These are phyloP conservation scores for Lutjanus argentimaculatus DNA, from an alignment of 2,797 vertebrate genomes.

Conservation along the genomic window DNA sequence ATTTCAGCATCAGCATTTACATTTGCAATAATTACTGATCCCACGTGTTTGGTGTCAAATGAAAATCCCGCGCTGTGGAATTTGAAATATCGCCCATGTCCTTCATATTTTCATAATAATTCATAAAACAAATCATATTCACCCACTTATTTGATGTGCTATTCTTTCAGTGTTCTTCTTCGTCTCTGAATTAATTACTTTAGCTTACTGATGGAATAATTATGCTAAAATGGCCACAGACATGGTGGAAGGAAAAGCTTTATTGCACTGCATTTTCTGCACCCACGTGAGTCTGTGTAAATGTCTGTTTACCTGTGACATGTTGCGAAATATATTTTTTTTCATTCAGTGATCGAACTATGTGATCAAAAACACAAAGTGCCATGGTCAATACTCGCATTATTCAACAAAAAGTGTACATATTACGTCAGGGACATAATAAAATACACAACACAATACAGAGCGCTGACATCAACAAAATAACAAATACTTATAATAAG, in stretches of 20 bases:
- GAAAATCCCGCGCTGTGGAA: background rate
- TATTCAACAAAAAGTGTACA: too few relatives aligned
- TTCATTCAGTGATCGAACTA: background rate
- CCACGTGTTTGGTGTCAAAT: slow-evolving; percentile 11
- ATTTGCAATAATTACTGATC: background rate
- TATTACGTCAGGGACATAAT: too few relatives aligned
- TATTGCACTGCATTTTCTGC: background rate
- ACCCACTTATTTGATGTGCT: background rate
- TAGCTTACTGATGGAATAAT: background rate
- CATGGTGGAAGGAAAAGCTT: background rate
- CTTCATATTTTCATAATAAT: background rate
- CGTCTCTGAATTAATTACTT: background rate
- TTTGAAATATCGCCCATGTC: background rate
- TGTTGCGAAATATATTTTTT: background rate
- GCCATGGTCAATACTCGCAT: too few relatives aligned
- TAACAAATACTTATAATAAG: too few relatives aligned
- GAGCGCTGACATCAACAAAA: too few relatives aligned
- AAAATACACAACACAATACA: too few relatives aligned
- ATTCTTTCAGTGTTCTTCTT: background rate
- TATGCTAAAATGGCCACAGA: background rate
- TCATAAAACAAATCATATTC: background rate
- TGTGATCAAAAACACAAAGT: background rate
- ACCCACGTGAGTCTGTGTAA: background rate
- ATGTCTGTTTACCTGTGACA: background rate
- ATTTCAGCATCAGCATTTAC: background rate